Percentiles rank a stretch among this genome's conserved stretches.
Evolutionary conservation across 2,888 invertebrate genomes (phyloP).

Genomic region (Strigamia maritima): DNA sequence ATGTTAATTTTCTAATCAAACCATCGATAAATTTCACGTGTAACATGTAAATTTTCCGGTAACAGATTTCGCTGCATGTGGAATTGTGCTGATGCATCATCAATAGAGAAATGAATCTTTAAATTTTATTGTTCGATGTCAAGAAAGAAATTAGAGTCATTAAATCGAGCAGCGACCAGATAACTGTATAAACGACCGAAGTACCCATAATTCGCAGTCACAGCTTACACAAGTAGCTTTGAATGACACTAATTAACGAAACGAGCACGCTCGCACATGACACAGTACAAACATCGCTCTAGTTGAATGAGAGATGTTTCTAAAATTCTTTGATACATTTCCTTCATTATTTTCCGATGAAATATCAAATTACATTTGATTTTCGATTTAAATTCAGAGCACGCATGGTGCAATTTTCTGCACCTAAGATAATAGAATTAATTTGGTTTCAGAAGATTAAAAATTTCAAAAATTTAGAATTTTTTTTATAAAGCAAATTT

Average conservation of each 20-base stretch:
- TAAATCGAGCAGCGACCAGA: neutral
- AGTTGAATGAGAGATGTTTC: neutral
- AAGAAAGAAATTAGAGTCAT: constrained; percentile 14
- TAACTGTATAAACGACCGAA: neutral
- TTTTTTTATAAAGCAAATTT: neutral
- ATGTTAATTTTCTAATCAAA: no score
- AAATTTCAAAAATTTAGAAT: neutral
- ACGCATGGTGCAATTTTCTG: neutral
- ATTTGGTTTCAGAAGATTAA: neutral
- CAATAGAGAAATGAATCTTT: neutral
- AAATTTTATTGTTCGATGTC: neutral
- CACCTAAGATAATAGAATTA: neutral
- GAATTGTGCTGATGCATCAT: neutral
- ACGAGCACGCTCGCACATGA: constrained; percentile 13
- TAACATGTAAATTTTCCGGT: no score
- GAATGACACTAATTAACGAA: constrained; percentile 19
- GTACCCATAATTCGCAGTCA: neutral
- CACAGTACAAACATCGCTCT: neutral
- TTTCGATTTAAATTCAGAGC: neutral
- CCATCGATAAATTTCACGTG: neutral
- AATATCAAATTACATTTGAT: neutral
- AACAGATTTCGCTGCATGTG: no score
- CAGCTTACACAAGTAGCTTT: neutral
- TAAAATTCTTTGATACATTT: neutral
- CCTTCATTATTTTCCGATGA: neutral